Conservation (phyloP, 2,888 invertebrate species). For the Ormyrus thymus region DNA sequence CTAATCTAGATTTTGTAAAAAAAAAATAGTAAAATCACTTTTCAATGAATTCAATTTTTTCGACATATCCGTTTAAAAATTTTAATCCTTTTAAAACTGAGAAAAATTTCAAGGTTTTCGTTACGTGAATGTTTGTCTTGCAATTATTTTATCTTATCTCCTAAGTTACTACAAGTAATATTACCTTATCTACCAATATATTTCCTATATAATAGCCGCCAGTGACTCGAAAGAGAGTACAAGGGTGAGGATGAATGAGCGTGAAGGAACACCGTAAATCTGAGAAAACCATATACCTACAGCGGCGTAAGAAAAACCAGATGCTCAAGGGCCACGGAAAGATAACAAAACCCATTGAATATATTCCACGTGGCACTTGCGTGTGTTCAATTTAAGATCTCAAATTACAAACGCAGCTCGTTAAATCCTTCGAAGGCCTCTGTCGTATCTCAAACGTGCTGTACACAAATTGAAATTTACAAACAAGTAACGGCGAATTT, state of each 20-base stretch:
- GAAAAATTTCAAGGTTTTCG: too few species aligned
- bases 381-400: background rate
- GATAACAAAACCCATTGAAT: slow-evolving; percentile 42
- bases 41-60: too few species aligned
- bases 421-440: slow-evolving; percentile 3
- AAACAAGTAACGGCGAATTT: too few species aligned
- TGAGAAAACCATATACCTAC: slow-evolving; percentile 22
- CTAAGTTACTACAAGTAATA: background rate
- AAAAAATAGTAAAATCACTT: too few species aligned
- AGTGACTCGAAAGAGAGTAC: background rate
- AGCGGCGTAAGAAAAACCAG: background rate
- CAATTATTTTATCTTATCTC: background rate
- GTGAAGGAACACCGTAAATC: background rate
- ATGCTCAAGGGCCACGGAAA: slow-evolving; percentile 25
- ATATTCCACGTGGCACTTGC: slow-evolving; percentile 14
- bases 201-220: background rate
- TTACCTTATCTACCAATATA: background rate
- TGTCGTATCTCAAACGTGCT: too few species aligned
- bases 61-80: too few species aligned
- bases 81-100: too few species aligned
- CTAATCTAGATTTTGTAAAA: too few species aligned
- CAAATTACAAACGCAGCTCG: slow-evolving; percentile 15
- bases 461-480: too few species aligned
- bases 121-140: background rate
- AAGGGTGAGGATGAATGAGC: background rate